These are phyloP conservation scores for Balaeniceps rex DNA, from an alignment of 2,113 vertebrate species.

Conservation along the genomic window DNA sequence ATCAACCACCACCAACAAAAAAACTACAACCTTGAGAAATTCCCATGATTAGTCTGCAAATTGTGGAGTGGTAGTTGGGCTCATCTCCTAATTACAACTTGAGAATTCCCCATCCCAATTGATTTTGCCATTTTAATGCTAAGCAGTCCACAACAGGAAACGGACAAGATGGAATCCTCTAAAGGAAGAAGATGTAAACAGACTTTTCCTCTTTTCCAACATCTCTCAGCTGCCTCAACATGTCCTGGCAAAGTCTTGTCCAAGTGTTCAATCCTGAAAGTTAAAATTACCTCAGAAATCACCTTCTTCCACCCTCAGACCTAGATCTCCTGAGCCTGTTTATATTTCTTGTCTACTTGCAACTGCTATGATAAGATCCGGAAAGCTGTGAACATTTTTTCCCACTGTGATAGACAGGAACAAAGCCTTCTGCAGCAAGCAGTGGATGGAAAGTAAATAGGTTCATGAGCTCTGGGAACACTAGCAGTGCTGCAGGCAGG, in stretches of 20 bases:
- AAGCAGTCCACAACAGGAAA: neutral
- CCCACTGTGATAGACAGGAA: conserved; percentile 38
- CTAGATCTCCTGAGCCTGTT: neutral
- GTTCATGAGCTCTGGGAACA: conserved; percentile 47
- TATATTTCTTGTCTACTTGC: neutral
- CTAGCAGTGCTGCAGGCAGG: conserved; percentile 17
- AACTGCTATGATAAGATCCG: neutral
- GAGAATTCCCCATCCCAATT: neutral
- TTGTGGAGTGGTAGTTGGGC: neutral
- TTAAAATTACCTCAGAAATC: neutral
- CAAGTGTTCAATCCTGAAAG: neutral
- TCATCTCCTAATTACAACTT: neutral
- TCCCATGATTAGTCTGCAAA: neutral
- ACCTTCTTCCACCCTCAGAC: neutral
- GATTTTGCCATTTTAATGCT: neutral
- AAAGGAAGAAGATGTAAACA: neutral
- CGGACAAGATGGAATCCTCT: neutral
- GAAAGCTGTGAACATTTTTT: conserved; percentile 28
- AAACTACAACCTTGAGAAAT: neutral
- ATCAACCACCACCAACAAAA: neutral
- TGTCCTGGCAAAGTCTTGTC: neutral
- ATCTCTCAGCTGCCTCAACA: neutral
- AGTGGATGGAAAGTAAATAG: conserved; percentile 52
- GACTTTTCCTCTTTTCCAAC: neutral
- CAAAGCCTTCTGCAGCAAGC: conserved; percentile 29